These are phyloP conservation scores for Myrmecobius fasciatus DNA, from an alignment of 2,113 vertebrate genomes.

Conservation along the genomic window DNA sequence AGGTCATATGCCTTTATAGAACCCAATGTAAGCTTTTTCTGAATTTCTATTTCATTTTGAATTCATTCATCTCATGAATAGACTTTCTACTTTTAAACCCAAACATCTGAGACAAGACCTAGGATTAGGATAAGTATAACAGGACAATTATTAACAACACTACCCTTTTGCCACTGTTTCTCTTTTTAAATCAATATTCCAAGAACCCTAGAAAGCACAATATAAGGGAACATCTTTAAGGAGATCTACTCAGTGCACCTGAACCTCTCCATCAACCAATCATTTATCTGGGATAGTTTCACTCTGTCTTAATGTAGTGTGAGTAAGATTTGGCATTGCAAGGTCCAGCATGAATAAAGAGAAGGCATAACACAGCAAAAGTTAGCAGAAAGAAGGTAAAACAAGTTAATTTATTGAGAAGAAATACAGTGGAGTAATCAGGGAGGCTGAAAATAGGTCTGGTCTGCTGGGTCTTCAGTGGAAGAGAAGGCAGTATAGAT, in stretches of 20 bases:
- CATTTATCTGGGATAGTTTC: background rate
- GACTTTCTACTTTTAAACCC: background rate
- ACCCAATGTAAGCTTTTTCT: background rate
- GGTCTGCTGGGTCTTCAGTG: too few species aligned
- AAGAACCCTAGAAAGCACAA: background rate
- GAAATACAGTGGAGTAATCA: too few species aligned
- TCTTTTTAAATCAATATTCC: background rate
- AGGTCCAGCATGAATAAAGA: too few species aligned
- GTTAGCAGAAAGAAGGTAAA: too few species aligned
- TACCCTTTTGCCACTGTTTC: background rate
- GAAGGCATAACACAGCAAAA: too few species aligned
- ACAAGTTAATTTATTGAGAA: too few species aligned
- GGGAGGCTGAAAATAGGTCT: too few species aligned
- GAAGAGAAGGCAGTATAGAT: too few species aligned
- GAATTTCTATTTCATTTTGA: background rate
- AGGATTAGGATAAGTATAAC: background rate
- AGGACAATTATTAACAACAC: background rate
- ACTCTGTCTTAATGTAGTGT: background rate
- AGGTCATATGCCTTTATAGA: background rate
- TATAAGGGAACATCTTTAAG: background rate
- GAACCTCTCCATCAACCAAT: background rate
- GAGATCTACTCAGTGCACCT: background rate
- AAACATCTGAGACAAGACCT: background rate
- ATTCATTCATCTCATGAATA: background rate
- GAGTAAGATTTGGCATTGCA: too few species aligned